Evolutionary conservation across 2,113 vertebrate species (phyloP).

Genomic region (Euleptes europaea): DNA sequence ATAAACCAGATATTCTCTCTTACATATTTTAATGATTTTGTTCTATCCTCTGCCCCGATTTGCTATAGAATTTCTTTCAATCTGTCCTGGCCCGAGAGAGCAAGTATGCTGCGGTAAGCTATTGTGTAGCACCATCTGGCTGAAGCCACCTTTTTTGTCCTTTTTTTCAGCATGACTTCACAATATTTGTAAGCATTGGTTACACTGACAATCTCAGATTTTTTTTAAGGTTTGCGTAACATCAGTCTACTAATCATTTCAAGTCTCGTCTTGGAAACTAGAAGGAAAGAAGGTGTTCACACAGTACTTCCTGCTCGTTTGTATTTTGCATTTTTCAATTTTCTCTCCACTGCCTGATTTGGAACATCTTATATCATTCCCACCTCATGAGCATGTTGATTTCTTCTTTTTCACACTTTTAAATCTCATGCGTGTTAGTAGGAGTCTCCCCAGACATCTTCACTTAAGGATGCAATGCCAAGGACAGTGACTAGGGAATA

Average conservation of each 20-base stretch:
- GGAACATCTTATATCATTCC: background rate
- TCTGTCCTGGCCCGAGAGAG: constrained; percentile 98
- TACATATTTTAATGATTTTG: constrained; percentile 71
- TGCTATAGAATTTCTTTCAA: constrained; percentile 96
- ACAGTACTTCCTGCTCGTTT: constrained; percentile 47
- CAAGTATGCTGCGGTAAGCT: constrained; percentile 95
- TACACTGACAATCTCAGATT: constrained; percentile 60
- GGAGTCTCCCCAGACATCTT: background rate
- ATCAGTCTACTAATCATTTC: constrained; percentile 29
- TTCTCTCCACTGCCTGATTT: constrained; percentile 46
- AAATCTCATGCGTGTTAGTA: background rate
- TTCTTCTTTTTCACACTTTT: background rate
- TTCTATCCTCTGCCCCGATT: constrained; percentile 85
- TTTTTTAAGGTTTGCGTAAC: constrained; percentile 17
- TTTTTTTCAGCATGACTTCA: constrained; percentile 68
- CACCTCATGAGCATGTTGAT: background rate
- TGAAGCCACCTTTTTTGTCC: constrained; percentile 58
- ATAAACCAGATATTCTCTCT: constrained; percentile 7
- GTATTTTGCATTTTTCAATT: constrained; percentile 40
- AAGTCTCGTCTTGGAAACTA: constrained; percentile 46
- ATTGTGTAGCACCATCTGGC: constrained; percentile 65
- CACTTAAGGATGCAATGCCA: background rate
- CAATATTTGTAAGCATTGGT: constrained; percentile 68
- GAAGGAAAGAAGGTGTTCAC: constrained; percentile 34
- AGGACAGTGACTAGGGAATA: no score